These are phyloP conservation scores for Scotopteryx bipunctaria DNA, from an alignment of 2,888 invertebrate genomes.

Conservation along the genomic window DNA sequence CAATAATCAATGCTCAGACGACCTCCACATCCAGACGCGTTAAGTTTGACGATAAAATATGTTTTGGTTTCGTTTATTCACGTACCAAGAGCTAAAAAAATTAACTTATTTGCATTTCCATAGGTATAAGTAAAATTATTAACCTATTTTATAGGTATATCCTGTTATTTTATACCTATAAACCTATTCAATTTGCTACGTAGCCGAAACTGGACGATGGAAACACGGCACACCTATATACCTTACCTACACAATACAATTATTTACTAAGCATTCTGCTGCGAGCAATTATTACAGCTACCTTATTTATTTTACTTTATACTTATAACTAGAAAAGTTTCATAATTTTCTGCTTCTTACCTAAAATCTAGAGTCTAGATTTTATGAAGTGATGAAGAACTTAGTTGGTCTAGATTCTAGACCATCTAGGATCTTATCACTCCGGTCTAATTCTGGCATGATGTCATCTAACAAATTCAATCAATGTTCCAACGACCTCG, in stretches of 20 bases:
- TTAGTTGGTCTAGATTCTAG: not conserved
- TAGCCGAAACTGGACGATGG: too few relatives aligned
- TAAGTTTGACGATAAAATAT: not conserved
- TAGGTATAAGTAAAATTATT: not conserved
- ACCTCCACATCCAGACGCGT: not conserved
- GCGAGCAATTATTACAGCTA: too few relatives aligned
- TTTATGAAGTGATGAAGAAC: not conserved
- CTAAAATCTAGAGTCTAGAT: too few relatives aligned
- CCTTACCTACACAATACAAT: too few relatives aligned
- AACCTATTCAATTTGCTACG: too few relatives aligned
- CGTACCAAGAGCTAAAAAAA: not conserved
- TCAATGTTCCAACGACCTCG: slow-evolving; percentile 49
- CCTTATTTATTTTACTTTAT: too few relatives aligned
- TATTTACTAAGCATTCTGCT: too few relatives aligned
- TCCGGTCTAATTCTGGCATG: slow-evolving; percentile 29
- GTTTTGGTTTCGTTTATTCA: not conserved
- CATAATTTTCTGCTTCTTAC: too few relatives aligned
- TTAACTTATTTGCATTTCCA: not conserved
- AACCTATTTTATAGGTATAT: too few relatives aligned
- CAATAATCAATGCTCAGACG: slow-evolving; percentile 30
- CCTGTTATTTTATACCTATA: too few relatives aligned
- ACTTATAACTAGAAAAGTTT: too few relatives aligned
- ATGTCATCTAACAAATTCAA: slow-evolving; percentile 50
- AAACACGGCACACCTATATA: too few relatives aligned
- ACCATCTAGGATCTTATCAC: not conserved